These are phyloP conservation scores for Erethizon dorsatum DNA, from an alignment of 2,797 vertebrate genomes.

Conservation along the genomic window DNA sequence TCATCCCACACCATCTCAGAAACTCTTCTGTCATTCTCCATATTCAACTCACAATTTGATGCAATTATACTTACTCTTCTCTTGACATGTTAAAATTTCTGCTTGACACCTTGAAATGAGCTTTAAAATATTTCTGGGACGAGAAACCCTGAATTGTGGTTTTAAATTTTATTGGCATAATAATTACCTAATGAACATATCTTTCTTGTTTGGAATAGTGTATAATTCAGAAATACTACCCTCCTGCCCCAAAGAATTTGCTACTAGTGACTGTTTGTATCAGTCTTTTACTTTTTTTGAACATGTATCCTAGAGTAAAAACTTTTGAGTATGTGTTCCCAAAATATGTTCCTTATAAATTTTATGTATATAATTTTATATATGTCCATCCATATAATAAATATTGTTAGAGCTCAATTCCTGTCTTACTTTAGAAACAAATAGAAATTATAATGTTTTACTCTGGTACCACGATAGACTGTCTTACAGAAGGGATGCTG, in stretches of 20 bases:
- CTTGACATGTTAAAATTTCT: conserved; percentile 20
- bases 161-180: conserved; percentile 15
- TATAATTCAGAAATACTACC: background rate
- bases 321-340: background rate
- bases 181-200: background rate
- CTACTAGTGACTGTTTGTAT: background rate
- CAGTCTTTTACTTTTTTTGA: background rate
- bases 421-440: background rate
- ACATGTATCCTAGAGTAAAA: background rate
- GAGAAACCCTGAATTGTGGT: background rate
- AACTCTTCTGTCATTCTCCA: background rate
- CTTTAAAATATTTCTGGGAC: conserved; percentile 12
- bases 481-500: background rate
- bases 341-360: background rate
- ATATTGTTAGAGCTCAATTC: background rate
- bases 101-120: conserved; percentile 33
- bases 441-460: background rate
- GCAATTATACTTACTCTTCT: background rate
- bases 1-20: background rate
- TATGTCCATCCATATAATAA: background rate
- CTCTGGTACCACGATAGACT: no score
- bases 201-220: background rate
- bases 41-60: background rate
- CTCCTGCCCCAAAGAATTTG: background rate
- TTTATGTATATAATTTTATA: background rate